Base-by-base conservation (phyloP, 2,888 invertebrate species). In the Drosophila lacicola region DNA sequence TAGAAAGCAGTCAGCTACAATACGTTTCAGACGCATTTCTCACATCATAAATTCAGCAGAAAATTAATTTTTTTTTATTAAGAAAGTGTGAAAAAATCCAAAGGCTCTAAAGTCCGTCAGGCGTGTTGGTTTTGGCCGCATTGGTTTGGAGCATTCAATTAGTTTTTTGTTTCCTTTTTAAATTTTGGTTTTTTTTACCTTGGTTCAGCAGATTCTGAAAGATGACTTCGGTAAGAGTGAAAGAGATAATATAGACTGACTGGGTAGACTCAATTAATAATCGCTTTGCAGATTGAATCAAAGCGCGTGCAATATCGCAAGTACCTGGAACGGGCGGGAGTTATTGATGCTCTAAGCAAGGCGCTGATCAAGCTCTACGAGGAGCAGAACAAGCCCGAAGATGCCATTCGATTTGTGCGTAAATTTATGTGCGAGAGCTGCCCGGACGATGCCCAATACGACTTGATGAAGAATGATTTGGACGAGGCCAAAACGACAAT, bases 291-390 rank as follows among this genome's bases (percentile, higher is more conserved):
- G 92, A 90, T 92, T 66, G 92, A 92, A 82, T 91, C 91, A 34
- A 92, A 92, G 77, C 91, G 92, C n/a, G 91, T 91, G 45, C 92
- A 92, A 69, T 92, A 92, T 70, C 91, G 92, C 11, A 92, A 92
- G 72, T 92, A 92, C 74, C 78, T 92, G 62, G 92, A 92, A 58
- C 80, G 91, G n/a, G 90, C 91, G 36, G 92, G 92, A 4, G 92
- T 92, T 13, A 92, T 92, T 41, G 92, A 92, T 72, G 92, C 92
- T 0, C 65, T 92, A 6, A 92, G 92, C 69, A 91, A 91, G 72
- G 92, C 92, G 0, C 68, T 92, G 4, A 92, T 92, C 19, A 92
- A 92, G 70, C 87, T 92, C 0, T 92, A 92, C 56, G 92, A 92
- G 73, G 92, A 92, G 67, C 89, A 90, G 50, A 92, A 92, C 55